Conservation (phyloP, 2,888 invertebrate genomes). For the Pyrrhosoma nymphula region DNA sequence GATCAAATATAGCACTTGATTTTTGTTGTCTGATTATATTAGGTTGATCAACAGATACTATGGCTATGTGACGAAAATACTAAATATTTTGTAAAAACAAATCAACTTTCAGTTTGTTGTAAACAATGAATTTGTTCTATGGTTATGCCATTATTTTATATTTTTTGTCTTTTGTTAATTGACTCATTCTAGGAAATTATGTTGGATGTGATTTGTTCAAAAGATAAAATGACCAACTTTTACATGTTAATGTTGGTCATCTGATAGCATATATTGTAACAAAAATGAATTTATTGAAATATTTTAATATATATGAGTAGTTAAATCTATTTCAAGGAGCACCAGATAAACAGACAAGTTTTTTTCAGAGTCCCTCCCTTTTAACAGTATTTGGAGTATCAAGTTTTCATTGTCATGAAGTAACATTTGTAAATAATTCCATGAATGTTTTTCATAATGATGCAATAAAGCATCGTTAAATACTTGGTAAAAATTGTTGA, state of each 20-base stretch:
- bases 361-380: slow-evolving; percentile 11
- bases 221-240: not conserved
- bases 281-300: slow-evolving; percentile 37
- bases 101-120: not conserved
- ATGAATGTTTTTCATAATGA: slow-evolving; percentile 59
- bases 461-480: not conserved
- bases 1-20: not conserved
- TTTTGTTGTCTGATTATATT: too few species aligned
- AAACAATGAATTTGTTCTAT: not conserved
- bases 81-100: not conserved
- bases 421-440: slow-evolving; percentile 56
- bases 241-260: not conserved
- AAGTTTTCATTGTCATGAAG: not conserved
- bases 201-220: not conserved
- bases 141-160: not conserved
- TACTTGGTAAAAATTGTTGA: slow-evolving; percentile 10
- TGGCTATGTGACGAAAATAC: not conserved
- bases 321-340: not conserved
- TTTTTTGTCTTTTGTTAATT: not conserved
- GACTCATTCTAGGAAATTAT: not conserved
- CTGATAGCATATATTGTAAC: slow-evolving; percentile 10
- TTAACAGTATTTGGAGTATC: not conserved
- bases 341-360: not conserved
- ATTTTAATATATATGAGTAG: slow-evolving; percentile 43
- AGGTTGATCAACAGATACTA: too few species aligned